Base-by-base conservation (phyloP, 2,797 vertebrate genomes). In the Hozukius guyotensis region DNA sequence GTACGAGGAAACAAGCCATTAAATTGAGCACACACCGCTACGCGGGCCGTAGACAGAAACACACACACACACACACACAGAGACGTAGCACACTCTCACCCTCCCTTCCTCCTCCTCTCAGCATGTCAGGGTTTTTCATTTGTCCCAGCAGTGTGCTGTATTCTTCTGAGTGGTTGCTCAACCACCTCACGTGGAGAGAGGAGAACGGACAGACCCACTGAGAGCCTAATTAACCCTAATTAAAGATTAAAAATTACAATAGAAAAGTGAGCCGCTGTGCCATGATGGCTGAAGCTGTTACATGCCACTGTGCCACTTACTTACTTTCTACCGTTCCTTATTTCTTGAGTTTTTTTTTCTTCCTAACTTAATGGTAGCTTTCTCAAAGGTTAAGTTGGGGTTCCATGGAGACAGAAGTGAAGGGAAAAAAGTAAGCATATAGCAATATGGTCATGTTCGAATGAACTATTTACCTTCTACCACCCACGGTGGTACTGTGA, bases 221-320 rank as follows among this genome's bases (percentile, higher is more conserved):
- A 93, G 89, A 90, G 87, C 73, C 85, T 92, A 92, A 95, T 94
- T 93, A 93, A 91, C 87, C 82, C 81, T 90, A 94, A 95, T 94
- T 94, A 94, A 93, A 88, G 88, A 84, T 81, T 59, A 72, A 77
- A 87, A 90, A 89, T 87, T n/a, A 75, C 77, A 80, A 89, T 49
- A 83, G 87, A 83, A 79, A 82, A 75, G 71, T 61, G 63, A 74
- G 77, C 69, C 12, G 42, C 65, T 49, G 64, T 80, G 84, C 76
- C 88, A 83, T 66, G 75, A 86, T 88, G 87, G 62, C 56, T 53
- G 57, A n/a, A 83, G 76, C 72, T 61, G 27, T 61, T 34, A 8
- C 55, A 27, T 42, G 36, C 38, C 42, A 27, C 55, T 77, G 46
- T 1, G 2, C 22, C 68, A 66, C 42, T 83, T 76, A 63, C 25